A percentile compares a stretch with the other conserved stretches of the same genome.
Evolutionary conservation across 2,797 vertebrate genomes (phyloP).

Genomic region (Acipenser oxyrinchus): DNA sequence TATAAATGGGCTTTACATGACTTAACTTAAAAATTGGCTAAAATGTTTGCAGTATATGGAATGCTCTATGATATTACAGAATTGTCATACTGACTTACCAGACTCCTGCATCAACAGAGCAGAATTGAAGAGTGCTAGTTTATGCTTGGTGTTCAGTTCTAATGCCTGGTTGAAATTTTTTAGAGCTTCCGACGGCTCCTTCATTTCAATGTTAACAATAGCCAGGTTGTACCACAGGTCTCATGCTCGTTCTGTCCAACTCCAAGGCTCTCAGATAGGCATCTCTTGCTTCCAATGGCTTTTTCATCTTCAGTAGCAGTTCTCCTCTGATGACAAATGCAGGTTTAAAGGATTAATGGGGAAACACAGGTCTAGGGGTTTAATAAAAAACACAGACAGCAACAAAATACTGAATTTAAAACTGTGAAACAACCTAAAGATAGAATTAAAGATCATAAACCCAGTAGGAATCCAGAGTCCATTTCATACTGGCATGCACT

Average conservation of each 20-base stretch:
- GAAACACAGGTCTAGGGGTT: no score
- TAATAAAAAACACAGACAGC: no score
- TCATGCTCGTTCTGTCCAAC: conserved; percentile 80
- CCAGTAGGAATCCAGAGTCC: conserved; percentile 68
- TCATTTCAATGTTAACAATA: conserved; percentile 97
- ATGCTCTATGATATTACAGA: not conserved
- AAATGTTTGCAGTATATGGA: no score
- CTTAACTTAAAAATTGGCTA: no score
- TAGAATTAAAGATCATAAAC: no score
- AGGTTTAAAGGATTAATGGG: no score
- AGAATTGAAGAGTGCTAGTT: conserved; percentile 91
- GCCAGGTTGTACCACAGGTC: conserved; percentile 98
- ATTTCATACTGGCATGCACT: no score
- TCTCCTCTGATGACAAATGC: conserved; percentile 68
- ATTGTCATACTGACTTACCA: conserved; percentile 57
- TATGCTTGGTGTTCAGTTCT: conserved; percentile 82
- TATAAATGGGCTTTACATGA: no score
- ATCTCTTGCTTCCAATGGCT: conserved; percentile 85
- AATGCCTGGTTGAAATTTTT: conserved; percentile 89
- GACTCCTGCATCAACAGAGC: conserved; percentile 97
- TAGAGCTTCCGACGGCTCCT: conserved; percentile 85
- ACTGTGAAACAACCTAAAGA: no score
- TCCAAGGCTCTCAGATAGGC: conserved; percentile 87
- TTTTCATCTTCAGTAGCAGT: conserved; percentile 95
- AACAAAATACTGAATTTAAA: no score